Conservation (phyloP, 2,113 vertebrate species). For the Mola mola region DNA sequence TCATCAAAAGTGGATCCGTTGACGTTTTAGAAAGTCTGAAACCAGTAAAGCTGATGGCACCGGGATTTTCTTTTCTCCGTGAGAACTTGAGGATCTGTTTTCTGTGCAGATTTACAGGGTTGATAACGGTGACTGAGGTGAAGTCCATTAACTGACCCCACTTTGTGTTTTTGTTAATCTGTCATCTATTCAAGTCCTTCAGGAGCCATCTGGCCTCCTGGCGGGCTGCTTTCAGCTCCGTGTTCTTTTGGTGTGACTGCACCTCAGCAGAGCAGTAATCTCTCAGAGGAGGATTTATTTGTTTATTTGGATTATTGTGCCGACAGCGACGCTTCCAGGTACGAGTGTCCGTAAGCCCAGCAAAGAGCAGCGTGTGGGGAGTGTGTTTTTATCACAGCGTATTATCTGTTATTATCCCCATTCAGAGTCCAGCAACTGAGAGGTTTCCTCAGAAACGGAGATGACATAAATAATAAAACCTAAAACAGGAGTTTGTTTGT, state of each 20-base stretch:
- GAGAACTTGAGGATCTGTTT: constrained; percentile 13
- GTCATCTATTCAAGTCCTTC: neutral
- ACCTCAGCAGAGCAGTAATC: constrained; percentile 39
- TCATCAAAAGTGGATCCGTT: too few species aligned
- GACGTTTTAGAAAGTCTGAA: too few species aligned
- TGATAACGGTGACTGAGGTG: constrained; percentile 14
- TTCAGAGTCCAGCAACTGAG: constrained; percentile 5
- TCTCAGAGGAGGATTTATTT: constrained; percentile 31
- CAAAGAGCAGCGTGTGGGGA: constrained; percentile 26
- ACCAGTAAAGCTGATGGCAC: too few species aligned
- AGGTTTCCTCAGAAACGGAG: constrained; percentile 25
- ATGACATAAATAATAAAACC: neutral
- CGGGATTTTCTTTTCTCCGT: too few species aligned
- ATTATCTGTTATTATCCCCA: constrained; percentile 33
- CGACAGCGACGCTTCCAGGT: constrained; percentile 44
- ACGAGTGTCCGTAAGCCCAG: constrained; percentile 30
- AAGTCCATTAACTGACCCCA: constrained; percentile 36
- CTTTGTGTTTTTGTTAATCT: constrained; percentile 15
- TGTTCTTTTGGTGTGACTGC: neutral
- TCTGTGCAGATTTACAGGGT: constrained; percentile 15
- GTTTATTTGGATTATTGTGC: constrained; percentile 29
- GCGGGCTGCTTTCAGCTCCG: neutral
- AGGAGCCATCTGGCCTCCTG: neutral
- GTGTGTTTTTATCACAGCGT: constrained; percentile 17
- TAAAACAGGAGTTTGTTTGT: too few species aligned